Evolutionary conservation across 2,113 vertebrate species (phyloP).

Genomic region (Chitala chitala): DNA sequence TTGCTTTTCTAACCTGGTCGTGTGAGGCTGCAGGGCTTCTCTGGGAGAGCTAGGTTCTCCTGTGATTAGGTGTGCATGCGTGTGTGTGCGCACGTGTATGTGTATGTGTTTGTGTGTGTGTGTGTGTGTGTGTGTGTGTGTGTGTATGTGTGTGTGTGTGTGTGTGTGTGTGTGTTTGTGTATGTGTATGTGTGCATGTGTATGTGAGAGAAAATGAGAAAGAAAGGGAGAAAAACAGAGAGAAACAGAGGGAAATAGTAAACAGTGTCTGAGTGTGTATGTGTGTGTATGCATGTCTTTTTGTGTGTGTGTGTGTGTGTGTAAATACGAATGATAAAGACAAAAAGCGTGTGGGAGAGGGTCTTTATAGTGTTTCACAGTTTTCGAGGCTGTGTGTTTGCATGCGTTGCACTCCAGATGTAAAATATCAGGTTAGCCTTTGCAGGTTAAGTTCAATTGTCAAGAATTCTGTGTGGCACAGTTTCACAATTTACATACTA

Average conservation of each 20-base stretch:
- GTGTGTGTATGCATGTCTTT: too few relatives aligned
- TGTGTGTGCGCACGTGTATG: not conserved
- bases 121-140: not conserved
- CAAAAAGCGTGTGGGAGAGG: too few relatives aligned
- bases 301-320: not conserved
- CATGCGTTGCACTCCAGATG: too few relatives aligned
- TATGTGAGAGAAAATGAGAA: not conserved
- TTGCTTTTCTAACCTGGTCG: constrained; percentile 48
- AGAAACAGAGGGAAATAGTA: too few relatives aligned
- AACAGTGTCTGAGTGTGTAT: too few relatives aligned
- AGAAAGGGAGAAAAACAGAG: not conserved
- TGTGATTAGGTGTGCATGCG: constrained; percentile 39
- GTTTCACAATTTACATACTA: not conserved
- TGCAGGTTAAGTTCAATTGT: not conserved
- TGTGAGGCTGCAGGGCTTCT: constrained; percentile 40
- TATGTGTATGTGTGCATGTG: not conserved
- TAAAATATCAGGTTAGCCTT: not conserved
- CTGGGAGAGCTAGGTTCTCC: constrained; percentile 49
- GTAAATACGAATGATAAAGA: not conserved
- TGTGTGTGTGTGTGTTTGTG: not conserved
- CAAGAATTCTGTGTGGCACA: not conserved
- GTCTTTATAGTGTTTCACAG: too few relatives aligned
- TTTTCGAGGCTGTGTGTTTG: too few relatives aligned
- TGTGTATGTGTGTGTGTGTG: not conserved
- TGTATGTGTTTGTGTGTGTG: not conserved